phyloP scores from a whole-genome alignment of 2,888 invertebrate genomes.

The Smittia aterrima region DNA sequence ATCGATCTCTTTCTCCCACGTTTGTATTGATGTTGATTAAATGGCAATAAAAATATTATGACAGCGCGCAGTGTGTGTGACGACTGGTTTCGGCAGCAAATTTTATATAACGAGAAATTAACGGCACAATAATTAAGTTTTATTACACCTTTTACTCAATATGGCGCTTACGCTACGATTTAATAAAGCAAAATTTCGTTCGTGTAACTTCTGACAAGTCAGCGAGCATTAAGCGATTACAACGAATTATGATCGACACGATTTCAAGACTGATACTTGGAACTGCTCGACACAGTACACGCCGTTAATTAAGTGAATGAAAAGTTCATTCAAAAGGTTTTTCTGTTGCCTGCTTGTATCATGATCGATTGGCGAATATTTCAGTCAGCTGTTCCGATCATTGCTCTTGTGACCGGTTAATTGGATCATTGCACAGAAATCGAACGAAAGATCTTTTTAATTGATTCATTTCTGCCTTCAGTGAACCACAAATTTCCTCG shows the following conservation, averaged over 20 bases:
- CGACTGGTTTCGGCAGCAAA: background rate
- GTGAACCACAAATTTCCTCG: background rate
- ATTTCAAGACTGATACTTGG: background rate
- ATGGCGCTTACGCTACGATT: background rate
- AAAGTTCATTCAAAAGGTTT: slow-evolving; percentile 2
- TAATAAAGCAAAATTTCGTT: background rate
- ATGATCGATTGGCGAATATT: background rate
- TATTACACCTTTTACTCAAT: background rate
- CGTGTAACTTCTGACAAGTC: background rate
- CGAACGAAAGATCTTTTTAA: background rate
- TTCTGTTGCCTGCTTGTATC: background rate
- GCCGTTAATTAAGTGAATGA: slow-evolving; percentile 4
- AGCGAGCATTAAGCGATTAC: background rate
- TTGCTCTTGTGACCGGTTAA: background rate
- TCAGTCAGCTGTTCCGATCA: background rate
- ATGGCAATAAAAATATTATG: slow-evolving; percentile 15
- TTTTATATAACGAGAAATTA: background rate
- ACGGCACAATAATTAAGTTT: slow-evolving; percentile 6
- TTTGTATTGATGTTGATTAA: slow-evolving; percentile 13
- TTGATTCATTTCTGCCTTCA: background rate
- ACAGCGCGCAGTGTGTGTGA: background rate
- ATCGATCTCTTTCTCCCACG: background rate
- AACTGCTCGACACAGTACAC: background rate
- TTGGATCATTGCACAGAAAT: background rate
- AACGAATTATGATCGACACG: slow-evolving; percentile 1